phyloP scores from a whole-genome alignment of 1,140 invertebrate genomes.

The Zaprionus vittiger region DNA sequence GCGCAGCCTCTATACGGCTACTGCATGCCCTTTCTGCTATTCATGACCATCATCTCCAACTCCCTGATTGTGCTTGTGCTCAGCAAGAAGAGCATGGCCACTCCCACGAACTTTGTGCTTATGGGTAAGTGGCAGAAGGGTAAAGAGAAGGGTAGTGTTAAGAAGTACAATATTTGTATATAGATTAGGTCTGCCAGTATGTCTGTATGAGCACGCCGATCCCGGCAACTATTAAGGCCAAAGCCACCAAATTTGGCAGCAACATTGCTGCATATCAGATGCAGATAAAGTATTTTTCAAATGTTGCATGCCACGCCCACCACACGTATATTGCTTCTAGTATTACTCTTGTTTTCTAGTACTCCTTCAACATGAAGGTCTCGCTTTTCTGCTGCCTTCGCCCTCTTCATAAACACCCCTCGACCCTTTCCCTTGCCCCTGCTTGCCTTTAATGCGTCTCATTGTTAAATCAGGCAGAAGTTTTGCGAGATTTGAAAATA shows the following conservation, averaged over 20 bases:
- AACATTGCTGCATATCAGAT: too few relatives aligned
- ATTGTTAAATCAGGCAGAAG: constrained; percentile 74
- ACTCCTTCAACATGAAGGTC: too few relatives aligned
- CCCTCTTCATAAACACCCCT: background rate
- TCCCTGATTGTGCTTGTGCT: constrained; percentile 93
- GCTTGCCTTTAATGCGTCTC: constrained; percentile 53
- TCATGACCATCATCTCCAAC: constrained; percentile 95
- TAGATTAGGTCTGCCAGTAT: too few relatives aligned
- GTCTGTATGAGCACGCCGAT: too few relatives aligned
- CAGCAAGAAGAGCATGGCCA: constrained; percentile 90
- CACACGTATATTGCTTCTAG: too few relatives aligned
- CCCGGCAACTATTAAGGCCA: too few relatives aligned
- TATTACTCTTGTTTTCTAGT: too few relatives aligned
- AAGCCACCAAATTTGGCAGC: too few relatives aligned
- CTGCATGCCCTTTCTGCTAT: constrained; percentile 90
- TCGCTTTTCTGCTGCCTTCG: constrained; percentile 18
- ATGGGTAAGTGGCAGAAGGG: constrained; percentile 85
- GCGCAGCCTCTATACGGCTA: constrained; percentile 77
- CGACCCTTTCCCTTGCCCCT: background rate
- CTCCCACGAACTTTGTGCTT: constrained; percentile 95
- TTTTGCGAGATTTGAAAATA: constrained; percentile 68
- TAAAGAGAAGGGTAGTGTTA: too few relatives aligned
- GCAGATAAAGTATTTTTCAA: too few relatives aligned
- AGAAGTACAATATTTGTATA: too few relatives aligned
- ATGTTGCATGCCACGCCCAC: too few relatives aligned